phyloP scores from a whole-genome alignment of 2,888 invertebrate species.

The Eupelmus urozonus region DNA sequence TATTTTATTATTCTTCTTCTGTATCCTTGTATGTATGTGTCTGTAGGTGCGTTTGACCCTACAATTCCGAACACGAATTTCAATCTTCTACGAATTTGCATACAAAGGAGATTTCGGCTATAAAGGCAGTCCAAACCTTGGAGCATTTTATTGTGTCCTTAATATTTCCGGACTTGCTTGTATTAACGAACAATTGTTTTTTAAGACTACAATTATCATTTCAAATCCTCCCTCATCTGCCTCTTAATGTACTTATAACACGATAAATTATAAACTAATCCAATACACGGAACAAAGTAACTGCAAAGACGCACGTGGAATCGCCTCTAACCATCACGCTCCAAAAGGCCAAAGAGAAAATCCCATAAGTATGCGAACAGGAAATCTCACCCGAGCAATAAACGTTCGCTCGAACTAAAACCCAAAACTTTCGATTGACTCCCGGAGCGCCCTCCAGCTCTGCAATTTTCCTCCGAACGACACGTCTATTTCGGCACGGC shows the following conservation, averaged over 20 bases:
- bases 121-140: constrained; percentile 12
- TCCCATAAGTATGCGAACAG: too few relatives aligned
- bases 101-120: constrained; percentile 23
- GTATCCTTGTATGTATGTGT: neutral
- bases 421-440: constrained; percentile 10
- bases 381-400: neutral
- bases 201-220: neutral
- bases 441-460: neutral
- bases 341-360: too few relatives aligned
- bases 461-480: constrained; percentile 15
- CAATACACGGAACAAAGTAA: too few relatives aligned
- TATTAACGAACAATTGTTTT: constrained; percentile 7
- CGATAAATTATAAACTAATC: too few relatives aligned
- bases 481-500: constrained; percentile 19
- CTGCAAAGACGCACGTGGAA: too few relatives aligned
- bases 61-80: neutral
- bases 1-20: constrained; percentile 20
- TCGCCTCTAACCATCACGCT: too few relatives aligned
- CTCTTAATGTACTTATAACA: too few relatives aligned
- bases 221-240: too few relatives aligned
- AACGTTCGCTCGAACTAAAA: neutral
- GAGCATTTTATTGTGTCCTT: constrained; percentile 4
- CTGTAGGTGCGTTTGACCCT: too few relatives aligned
- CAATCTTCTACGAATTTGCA: constrained; percentile 8
- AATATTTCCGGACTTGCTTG: neutral